Base-by-base conservation (phyloP, 2,113 vertebrate species). In the Myocastor coypus region DNA sequence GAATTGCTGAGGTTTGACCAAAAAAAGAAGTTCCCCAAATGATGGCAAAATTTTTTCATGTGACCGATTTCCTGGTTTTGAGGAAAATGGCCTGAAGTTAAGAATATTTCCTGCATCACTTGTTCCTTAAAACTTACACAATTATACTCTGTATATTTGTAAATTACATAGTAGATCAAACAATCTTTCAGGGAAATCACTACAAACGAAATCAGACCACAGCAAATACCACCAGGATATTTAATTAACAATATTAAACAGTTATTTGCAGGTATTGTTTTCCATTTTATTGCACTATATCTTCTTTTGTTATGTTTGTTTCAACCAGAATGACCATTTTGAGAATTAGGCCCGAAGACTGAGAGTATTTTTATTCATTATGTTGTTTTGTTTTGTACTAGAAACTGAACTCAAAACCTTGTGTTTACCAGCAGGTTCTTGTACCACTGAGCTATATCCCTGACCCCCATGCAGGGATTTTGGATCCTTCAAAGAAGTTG, bases 261-360 rank as follows among this genome's bases (percentile, higher is more conserved):
- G 89, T 71, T 66, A 2, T 57, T 75, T 61, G 7, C 30, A 75
- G 7, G 16, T 87, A 12, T 82, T 66, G 11, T 84, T 93, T 97
- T 86, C 1, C 1, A 71, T 83, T 89, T 28, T 37, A 71, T 81
- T 78, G 75, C 77, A 75, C 5, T 71, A 0, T 57, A 83, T 42
- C 32, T 81, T 82, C n/a, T 89, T 88, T 93, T 88, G 34, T 17
- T 24, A 32, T 80, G 26, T 7, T 37, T n/a, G 12, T 61, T 34
- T 83, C 91, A 34, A 90, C 7, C 57, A 82, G 19, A 94, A 77
- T 83, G 96, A 91, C 8, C 16, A 94, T 5, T 85, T 92, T 1
- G 69, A 83, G 34, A 94, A 84, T 91, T 81, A 87, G 2, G 89
- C 91, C 22, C 81, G 11, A 81, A 91, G 89, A 77, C 5, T 84